Evolutionary conservation across 2,888 invertebrate species (phyloP).

Genomic region (Apamea monoglypha): DNA sequence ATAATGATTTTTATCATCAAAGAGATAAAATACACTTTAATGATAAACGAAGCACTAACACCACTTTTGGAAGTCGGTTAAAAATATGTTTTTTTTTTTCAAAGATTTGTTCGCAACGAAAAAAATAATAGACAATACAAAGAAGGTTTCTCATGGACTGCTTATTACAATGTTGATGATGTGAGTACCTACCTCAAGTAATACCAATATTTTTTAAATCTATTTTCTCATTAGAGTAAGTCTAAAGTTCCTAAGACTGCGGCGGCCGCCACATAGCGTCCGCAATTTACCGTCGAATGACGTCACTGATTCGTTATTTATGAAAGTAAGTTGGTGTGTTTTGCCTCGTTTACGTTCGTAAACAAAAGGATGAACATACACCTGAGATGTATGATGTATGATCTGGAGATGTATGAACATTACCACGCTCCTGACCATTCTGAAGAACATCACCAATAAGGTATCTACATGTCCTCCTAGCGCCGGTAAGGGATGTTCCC

Average conservation of each 20-base stretch:
- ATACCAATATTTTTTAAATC: not conserved
- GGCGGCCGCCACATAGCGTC: not conserved
- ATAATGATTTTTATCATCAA: not conserved
- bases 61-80: not conserved
- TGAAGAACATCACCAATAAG: no score
- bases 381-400: no score
- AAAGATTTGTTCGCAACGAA: slow-evolving; percentile 87
- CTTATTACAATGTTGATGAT: slow-evolving; percentile 91
- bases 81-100: slow-evolving; percentile 57
- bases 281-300: not conserved
- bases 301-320: not conserved
- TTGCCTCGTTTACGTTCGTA: not conserved
- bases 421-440: no score
- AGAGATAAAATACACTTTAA: not conserved
- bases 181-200: slow-evolving; percentile 72
- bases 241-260: not conserved
- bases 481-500: no score
- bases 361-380: no score
- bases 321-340: not conserved
- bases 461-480: not conserved
- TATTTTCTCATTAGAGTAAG: not conserved
- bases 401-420: no score
- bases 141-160: slow-evolving; percentile 89
- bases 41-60: not conserved
- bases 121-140: slow-evolving; percentile 72